Conservation (phyloP, 2,888 invertebrate genomes). For the Stenichneumon culpator region DNA sequence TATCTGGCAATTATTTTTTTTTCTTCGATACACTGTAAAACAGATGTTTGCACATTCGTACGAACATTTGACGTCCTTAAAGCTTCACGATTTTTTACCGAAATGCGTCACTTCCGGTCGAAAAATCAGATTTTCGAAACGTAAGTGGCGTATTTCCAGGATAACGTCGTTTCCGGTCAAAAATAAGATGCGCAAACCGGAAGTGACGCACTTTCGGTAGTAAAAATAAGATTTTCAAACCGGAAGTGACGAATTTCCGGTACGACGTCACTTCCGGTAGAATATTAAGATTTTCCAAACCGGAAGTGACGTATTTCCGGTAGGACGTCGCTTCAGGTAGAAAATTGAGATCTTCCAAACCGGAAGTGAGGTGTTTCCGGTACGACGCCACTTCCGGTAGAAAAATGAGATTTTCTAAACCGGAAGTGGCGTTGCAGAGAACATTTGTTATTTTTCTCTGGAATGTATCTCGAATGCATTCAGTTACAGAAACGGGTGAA, state of each 20-base stretch:
- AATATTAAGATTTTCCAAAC: neutral
- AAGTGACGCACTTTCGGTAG: too few relatives aligned
- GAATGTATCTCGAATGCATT: too few relatives aligned
- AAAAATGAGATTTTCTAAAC: neutral
- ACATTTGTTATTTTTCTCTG: too few relatives aligned
- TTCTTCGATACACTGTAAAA: neutral
- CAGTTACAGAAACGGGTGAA: neutral
- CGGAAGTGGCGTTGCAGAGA: neutral
- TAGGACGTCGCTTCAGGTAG: too few relatives aligned
- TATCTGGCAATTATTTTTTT: conserved; percentile 11
- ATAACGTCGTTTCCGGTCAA: too few relatives aligned
- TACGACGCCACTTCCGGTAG: too few relatives aligned
- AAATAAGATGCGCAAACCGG: too few relatives aligned
- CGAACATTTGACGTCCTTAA: neutral
- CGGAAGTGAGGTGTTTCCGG: too few relatives aligned
- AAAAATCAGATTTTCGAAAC: neutral
- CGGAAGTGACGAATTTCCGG: too few relatives aligned
- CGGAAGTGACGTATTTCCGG: too few relatives aligned
- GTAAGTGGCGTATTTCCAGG: too few relatives aligned
- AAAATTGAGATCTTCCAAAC: too few relatives aligned
- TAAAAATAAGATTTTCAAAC: neutral
- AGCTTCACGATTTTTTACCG: neutral
- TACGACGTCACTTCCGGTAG: neutral
- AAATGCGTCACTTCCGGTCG: neutral
- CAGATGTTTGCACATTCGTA: neutral